These are phyloP conservation scores for Lutjanus erythropterus DNA, from an alignment of 2,113 vertebrate genomes.

Conservation along the genomic window DNA sequence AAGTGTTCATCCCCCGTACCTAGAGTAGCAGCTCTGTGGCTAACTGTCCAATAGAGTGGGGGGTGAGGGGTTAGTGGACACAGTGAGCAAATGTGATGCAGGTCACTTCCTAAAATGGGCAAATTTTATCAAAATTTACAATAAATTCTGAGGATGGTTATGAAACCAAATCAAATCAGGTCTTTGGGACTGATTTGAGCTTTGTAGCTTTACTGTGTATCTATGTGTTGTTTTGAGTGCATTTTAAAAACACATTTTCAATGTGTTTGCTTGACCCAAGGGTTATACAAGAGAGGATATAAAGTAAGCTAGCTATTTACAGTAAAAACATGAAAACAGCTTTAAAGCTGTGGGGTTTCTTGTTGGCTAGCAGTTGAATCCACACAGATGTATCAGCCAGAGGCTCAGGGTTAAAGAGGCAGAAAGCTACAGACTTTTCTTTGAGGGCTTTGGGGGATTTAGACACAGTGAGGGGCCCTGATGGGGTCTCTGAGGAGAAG, in stretches of 20 bases:
- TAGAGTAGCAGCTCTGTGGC: neutral
- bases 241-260: slow-evolving; percentile 2
- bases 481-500: slow-evolving; percentile 27
- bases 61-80: neutral
- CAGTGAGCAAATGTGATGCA: neutral
- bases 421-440: slow-evolving; percentile 30
- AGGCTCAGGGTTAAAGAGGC: slow-evolving; percentile 42
- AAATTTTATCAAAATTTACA: neutral
- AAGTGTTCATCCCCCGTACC: neutral
- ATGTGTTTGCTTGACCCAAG: slow-evolving; percentile 24
- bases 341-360: slow-evolving; percentile 37
- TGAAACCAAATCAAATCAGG: neutral
- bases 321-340: slow-evolving; percentile 46
- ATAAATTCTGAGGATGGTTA: neutral
- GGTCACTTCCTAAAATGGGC: neutral
- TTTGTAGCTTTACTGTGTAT: neutral
- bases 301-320: slow-evolving; percentile 23
- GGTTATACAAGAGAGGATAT: slow-evolving; percentile 1
- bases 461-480: slow-evolving; percentile 43
- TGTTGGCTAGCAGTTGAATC: slow-evolving; percentile 33
- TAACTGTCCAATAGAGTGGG: slow-evolving; percentile 2
- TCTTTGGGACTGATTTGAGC: neutral
- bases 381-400: slow-evolving; percentile 40
- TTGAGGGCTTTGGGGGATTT: slow-evolving; percentile 42
- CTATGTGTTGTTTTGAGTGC: neutral